These are phyloP conservation scores for Electrophaes corylata DNA, from an alignment of 2,888 invertebrate species.

Conservation along the genomic window DNA sequence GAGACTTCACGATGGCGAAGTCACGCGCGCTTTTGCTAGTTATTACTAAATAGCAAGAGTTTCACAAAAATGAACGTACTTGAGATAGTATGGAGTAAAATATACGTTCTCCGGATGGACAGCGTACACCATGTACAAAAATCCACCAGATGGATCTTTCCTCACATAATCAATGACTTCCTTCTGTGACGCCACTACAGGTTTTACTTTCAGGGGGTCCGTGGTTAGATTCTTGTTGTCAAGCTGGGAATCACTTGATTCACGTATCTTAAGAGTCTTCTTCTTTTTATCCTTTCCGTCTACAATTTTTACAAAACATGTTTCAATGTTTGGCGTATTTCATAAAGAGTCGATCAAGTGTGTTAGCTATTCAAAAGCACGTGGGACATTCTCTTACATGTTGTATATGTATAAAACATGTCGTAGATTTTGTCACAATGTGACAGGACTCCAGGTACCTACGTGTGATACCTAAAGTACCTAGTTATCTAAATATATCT, in stretches of 20 bases:
- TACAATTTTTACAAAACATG: constrained; percentile 1
- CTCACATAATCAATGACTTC: constrained; percentile 81
- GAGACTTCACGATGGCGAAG: no score
- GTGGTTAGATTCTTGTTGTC: constrained; percentile 39
- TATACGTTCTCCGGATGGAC: constrained; percentile 88
- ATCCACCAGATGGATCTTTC: constrained; percentile 84
- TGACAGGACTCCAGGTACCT: no score
- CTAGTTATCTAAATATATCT: no score
- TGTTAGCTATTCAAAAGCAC: no score
- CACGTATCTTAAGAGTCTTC: constrained; percentile 54
- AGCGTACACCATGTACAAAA: constrained; percentile 91
- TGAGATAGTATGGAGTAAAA: constrained; percentile 90
- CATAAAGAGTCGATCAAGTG: no score
- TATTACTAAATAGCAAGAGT: no score
- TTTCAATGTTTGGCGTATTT: neutral
- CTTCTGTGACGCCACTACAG: constrained; percentile 70
- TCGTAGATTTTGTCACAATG: no score
- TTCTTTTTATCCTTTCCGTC: constrained; percentile 54
- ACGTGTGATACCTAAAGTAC: no score
- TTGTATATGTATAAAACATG: no score
- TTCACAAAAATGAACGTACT: constrained; percentile 70
- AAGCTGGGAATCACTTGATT: constrained; percentile 35
- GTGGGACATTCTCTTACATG: no score
- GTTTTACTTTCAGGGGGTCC: constrained; percentile 74
- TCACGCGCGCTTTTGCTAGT: no score